Conservation (phyloP, 2,888 invertebrate genomes). For the Luffia ferchaultella region DNA sequence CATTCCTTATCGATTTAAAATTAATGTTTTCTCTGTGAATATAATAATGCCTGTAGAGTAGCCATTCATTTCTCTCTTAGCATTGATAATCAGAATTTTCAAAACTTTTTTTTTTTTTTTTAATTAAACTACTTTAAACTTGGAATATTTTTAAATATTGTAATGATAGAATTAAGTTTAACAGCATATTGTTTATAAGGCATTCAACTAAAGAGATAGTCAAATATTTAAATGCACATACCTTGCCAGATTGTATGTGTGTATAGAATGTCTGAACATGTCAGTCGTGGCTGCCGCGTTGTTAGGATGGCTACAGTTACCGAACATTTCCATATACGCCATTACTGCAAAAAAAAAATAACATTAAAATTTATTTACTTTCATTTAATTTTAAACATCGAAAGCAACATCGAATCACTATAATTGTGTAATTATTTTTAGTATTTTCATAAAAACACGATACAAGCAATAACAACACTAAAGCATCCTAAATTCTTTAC, state of each 20-base stretch:
- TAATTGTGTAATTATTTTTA: neutral
- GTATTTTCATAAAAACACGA: neutral
- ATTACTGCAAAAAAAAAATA: slow-evolving; percentile 71
- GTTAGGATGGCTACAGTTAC: slow-evolving; percentile 81
- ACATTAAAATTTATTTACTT: neutral
- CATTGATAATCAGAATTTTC: too few relatives aligned
- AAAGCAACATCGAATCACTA: neutral
- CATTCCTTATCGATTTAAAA: too few relatives aligned
- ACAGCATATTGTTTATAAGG: too few relatives aligned
- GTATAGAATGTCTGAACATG: slow-evolving; percentile 87
- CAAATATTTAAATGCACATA: too few relatives aligned
- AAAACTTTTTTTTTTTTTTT: too few relatives aligned
- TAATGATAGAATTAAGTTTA: too few relatives aligned
- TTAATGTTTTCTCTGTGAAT: too few relatives aligned
- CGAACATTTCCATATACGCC: slow-evolving; percentile 97
- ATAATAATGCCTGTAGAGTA: too few relatives aligned
- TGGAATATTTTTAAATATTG: too few relatives aligned
- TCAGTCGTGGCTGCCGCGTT: slow-evolving; percentile 70
- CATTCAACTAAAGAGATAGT: too few relatives aligned
- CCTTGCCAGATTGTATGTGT: slow-evolving; percentile 74
- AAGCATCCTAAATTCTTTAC: neutral
- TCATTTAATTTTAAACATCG: neutral
- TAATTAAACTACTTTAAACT: too few relatives aligned
- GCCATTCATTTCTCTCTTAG: too few relatives aligned
- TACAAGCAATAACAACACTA: neutral